A percentile compares a stretch with the other conserved stretches of the same genome.
These are phyloP conservation scores for Neostethus bicornis DNA, from an alignment of 2,797 vertebrate genomes.

Conservation along the genomic window DNA sequence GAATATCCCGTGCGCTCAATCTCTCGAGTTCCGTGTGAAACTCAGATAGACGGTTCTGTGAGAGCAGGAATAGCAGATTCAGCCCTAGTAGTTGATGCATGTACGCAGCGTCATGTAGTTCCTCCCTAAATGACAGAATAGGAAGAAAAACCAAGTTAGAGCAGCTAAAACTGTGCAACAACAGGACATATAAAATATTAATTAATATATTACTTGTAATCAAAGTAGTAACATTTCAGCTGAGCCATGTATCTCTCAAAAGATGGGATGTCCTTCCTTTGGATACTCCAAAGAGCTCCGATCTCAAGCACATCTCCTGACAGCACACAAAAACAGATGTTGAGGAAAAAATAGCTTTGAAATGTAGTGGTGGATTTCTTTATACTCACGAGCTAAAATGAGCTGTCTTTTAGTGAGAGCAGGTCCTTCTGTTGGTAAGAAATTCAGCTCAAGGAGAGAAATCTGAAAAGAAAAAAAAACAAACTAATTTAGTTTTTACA, in stretches of 20 bases:
- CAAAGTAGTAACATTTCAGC: constrained; percentile 97
- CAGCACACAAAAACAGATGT: constrained; percentile 15
- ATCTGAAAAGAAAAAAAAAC: constrained; percentile 72
- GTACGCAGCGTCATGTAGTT: constrained; percentile 90
- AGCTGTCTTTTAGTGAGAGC: constrained; percentile 92
- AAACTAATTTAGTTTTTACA: not conserved
- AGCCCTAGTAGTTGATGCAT: constrained; percentile 93
- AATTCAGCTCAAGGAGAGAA: constrained; percentile 91
- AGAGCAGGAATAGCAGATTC: constrained; percentile 95
- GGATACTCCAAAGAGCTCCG: constrained; percentile 93
- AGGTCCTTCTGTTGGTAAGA: constrained; percentile 88
- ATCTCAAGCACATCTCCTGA: constrained; percentile 95
- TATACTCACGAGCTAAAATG: constrained; percentile 90
- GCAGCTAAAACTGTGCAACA: not conserved
- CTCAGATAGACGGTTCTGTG: constrained; percentile 95
- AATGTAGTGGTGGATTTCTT: not conserved
- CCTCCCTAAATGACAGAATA: constrained; percentile 76
- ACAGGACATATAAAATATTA: not conserved
- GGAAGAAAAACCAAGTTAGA: constrained; percentile 6
- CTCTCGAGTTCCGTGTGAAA: constrained; percentile 96
- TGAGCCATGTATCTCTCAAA: constrained; percentile 97
- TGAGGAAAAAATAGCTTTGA: not conserved
- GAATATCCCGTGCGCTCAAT: constrained; percentile 89
- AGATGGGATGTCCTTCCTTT: constrained; percentile 94
- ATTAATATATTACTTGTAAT: constrained; percentile 87